Evolutionary conservation across 2,888 invertebrate species (phyloP).

Genomic region (Philonicus albiceps): DNA sequence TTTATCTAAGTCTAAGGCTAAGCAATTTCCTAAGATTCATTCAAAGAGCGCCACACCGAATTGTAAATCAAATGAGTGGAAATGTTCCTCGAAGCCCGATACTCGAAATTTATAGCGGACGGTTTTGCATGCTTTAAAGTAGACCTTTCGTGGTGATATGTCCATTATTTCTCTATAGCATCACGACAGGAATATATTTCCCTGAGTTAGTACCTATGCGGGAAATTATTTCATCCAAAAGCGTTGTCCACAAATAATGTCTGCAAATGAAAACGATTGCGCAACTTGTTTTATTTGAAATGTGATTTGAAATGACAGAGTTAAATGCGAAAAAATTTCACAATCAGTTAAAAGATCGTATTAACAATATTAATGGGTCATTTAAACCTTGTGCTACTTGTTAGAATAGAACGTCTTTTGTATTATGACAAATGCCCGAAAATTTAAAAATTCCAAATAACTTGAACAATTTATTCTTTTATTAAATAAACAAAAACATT

Average conservation of each 20-base stretch:
- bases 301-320: neutral
- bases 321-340: neutral
- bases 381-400: neutral
- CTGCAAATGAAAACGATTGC: neutral
- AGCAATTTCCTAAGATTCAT: neutral
- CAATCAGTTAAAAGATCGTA: neutral
- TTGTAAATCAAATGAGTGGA: neutral
- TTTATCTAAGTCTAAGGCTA: neutral
- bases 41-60: neutral
- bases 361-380: neutral
- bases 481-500: too few species aligned
- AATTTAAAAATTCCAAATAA: too few species aligned
- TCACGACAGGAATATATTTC: slow-evolving; percentile 16
- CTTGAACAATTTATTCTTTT: too few species aligned
- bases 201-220: neutral
- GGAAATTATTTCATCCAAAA: slow-evolving; percentile 3
- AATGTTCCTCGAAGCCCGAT: neutral
- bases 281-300: neutral
- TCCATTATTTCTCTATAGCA: slow-evolving; percentile 1
- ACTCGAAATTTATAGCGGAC: neutral
- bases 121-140: neutral
- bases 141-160: neutral
- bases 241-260: neutral
- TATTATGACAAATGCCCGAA: too few species aligned
- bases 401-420: too few species aligned